phyloP scores from a whole-genome alignment of 1,140 invertebrate genomes.

The Hylaeus anthracinus region DNA sequence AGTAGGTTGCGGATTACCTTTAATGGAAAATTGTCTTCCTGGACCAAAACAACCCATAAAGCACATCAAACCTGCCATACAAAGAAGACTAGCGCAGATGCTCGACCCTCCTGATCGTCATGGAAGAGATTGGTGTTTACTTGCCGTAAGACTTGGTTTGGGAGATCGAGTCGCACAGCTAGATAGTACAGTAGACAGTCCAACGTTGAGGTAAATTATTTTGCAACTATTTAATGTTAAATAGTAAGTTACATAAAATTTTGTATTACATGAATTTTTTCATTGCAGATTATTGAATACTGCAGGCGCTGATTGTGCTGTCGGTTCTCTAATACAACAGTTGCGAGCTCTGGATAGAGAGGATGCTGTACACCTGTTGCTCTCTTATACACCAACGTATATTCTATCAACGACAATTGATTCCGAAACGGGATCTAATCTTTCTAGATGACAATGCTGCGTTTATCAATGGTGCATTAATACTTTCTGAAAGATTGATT shows the following conservation, averaged over 20 bases:
- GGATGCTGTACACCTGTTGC: conserved; percentile 75
- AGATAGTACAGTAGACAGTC: conserved; percentile 76
- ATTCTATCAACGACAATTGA: conserved; percentile 72
- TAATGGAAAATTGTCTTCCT: conserved; percentile 75
- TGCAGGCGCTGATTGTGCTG: conserved; percentile 72
- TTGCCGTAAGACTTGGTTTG: conserved; percentile 87
- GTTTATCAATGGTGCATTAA: conserved; percentile 68
- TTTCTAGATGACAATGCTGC: conserved; percentile 79
- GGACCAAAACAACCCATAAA: conserved; percentile 74
- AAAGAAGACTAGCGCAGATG: conserved; percentile 83
- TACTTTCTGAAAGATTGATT: conserved; percentile 64
- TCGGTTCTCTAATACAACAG: conserved; percentile 73
- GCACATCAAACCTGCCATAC: conserved; percentile 78
- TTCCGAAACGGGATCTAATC: conserved; percentile 78
- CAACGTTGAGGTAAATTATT: conserved; percentile 69
- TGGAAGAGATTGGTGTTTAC: conserved; percentile 91
- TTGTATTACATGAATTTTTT: conserved; percentile 12
- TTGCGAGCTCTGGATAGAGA: conserved; percentile 76
- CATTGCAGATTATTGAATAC: conserved; percentile 71
- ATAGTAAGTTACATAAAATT: neutral
- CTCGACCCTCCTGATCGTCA: conserved; percentile 90
- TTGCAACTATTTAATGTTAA: too few relatives aligned
- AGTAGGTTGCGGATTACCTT: conserved; percentile 84
- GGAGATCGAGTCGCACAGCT: conserved; percentile 77
- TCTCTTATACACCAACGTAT: conserved; percentile 75